phyloP scores from a whole-genome alignment of 2,888 invertebrate species.

The Smittia aterrima region DNA sequence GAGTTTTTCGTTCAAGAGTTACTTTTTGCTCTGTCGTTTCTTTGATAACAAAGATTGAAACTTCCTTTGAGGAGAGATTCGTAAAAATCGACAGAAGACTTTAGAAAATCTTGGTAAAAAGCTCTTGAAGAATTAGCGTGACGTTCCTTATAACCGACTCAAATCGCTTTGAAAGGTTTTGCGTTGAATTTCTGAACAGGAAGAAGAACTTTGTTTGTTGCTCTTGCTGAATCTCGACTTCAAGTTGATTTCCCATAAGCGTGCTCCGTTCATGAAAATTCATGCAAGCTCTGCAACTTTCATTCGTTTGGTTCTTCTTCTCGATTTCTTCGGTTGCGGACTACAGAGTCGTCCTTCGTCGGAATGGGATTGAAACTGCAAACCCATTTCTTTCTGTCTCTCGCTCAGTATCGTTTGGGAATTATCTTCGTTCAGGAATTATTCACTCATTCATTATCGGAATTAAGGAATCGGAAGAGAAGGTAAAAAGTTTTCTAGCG shows the following conservation, averaged over 20 bases:
- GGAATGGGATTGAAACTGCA: not conserved
- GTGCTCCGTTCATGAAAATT: not conserved
- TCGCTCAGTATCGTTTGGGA: not conserved
- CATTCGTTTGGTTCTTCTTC: not conserved
- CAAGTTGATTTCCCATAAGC: slow-evolving; percentile 5
- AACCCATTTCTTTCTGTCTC: not conserved
- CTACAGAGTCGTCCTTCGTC: not conserved
- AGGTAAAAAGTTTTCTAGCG: not conserved
- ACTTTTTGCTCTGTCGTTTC: too few species aligned
- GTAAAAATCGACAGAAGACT: too few species aligned
- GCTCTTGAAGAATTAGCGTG: too few species aligned
- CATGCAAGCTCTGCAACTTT: slow-evolving; percentile 7
- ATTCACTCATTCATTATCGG: slow-evolving; percentile 5
- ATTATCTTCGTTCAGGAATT: not conserved
- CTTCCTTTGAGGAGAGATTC: too few species aligned
- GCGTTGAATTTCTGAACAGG: not conserved
- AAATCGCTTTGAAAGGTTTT: too few species aligned
- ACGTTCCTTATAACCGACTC: too few species aligned
- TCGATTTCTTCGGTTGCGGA: not conserved
- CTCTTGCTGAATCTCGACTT: not conserved
- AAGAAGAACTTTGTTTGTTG: not conserved
- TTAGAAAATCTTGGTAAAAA: too few species aligned
- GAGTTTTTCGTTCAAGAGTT: not conserved
- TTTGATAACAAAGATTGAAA: too few species aligned
- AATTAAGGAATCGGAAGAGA: not conserved